Evolutionary conservation across 1,140 invertebrate genomes (phyloP).

Genomic region (Drosophila equinoxialis): DNA sequence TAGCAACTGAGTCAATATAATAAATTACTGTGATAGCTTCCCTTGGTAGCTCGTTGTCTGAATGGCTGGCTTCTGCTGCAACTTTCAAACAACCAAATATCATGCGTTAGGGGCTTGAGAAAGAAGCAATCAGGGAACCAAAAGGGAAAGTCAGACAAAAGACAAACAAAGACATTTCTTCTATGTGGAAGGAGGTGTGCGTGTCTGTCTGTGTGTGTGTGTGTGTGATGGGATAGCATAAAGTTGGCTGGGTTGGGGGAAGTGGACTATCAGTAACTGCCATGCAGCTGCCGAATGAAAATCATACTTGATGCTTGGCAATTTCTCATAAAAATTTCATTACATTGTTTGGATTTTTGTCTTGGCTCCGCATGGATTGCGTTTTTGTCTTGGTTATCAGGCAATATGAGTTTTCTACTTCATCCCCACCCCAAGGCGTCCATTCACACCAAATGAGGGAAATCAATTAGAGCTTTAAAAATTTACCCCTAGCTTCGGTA

Average conservation of each 20-base stretch:
- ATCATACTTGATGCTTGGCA: constrained; percentile 55
- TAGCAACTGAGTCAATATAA: constrained; percentile 56
- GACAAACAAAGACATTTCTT: constrained; percentile 59
- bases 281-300: constrained; percentile 39
- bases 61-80: constrained; percentile 13
- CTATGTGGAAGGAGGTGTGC: neutral
- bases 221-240: neutral
- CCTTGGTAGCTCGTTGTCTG: neutral
- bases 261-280: constrained; percentile 42
- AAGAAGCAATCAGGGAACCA: constrained; percentile 55
- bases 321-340: constrained; percentile 71
- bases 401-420: neutral
- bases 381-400: neutral
- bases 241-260: neutral
- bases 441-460: neutral
- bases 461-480: constrained; percentile 19
- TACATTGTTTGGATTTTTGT: constrained; percentile 29
- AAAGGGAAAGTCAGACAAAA: constrained; percentile 41
- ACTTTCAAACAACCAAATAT: constrained; percentile 4
- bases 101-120: constrained; percentile 40
- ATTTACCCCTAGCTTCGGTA: neutral
- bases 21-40: constrained; percentile 65
- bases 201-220: neutral
- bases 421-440: neutral
- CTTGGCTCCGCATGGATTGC: neutral